A percentile compares a stretch with the other conserved stretches of the same genome.
These are phyloP conservation scores for Theretra japonica DNA, from an alignment of 2,888 invertebrate species.

Conservation along the genomic window DNA sequence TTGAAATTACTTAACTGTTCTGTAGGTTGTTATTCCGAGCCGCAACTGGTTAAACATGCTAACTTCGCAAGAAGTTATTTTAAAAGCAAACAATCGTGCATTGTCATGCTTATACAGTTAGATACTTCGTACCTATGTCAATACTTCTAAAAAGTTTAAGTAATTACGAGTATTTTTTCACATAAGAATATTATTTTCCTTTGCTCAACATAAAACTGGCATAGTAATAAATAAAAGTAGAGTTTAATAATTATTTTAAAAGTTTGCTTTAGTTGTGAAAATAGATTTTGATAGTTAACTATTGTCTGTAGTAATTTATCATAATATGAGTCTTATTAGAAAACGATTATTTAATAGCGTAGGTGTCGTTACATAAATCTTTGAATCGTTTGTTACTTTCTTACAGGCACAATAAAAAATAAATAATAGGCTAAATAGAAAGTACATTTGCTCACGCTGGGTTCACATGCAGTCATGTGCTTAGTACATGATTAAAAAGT, in stretches of 20 bases:
- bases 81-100: constrained; percentile 55
- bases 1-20: constrained; percentile 41
- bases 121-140: background rate
- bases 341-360: constrained; percentile 55
- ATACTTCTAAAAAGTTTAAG: background rate
- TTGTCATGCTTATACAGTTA: constrained; percentile 32
- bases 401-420: constrained; percentile 31
- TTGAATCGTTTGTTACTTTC: constrained; percentile 51
- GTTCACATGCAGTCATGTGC: constrained; percentile 52
- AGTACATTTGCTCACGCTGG: constrained; percentile 51
- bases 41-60: constrained; percentile 67
- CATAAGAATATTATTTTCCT: background rate
- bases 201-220: background rate
- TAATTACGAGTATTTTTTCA: background rate
- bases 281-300: background rate
- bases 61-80: constrained; percentile 51
- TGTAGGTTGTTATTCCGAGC: constrained; percentile 50
- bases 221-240: background rate
- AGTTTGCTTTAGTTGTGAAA: no score
- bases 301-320: constrained; percentile 13
- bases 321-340: constrained; percentile 47
- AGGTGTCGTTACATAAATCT: constrained; percentile 57
- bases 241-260: background rate
- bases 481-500: constrained; percentile 46
- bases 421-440: constrained; percentile 61